These are phyloP conservation scores for Cephus spinipes DNA, from an alignment of 2,888 invertebrate genomes.

Conservation along the genomic window DNA sequence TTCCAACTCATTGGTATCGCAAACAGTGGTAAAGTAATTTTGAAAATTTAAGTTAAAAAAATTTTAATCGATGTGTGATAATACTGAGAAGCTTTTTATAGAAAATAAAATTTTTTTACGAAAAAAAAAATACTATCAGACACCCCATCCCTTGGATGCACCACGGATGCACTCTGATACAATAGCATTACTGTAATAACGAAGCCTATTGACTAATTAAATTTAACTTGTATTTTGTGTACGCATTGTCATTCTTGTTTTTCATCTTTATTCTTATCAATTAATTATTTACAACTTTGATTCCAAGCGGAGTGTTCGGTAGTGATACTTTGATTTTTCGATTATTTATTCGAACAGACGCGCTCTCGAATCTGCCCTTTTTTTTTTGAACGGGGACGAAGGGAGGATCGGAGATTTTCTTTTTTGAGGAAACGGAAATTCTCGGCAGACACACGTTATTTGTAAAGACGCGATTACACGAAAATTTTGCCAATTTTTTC, in stretches of 20 bases:
- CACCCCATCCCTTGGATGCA: not conserved
- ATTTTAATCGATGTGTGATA: not conserved
- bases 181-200: not conserved
- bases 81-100: not conserved
- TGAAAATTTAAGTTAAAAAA: too few species aligned
- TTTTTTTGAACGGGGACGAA: not conserved
- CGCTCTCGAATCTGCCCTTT: not conserved
- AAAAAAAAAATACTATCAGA: not conserved
- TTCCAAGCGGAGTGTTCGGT: constrained; percentile 24
- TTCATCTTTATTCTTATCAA: constrained; percentile 25
- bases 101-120: not conserved
- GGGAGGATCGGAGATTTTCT: not conserved
- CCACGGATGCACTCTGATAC: not conserved
- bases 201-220: not conserved
- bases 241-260: not conserved
- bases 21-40: too few species aligned
- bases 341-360: not conserved
- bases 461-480: not conserved
- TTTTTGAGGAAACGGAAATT: not conserved
- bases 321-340: not conserved
- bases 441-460: not conserved
- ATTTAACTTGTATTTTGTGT: not conserved
- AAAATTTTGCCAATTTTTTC: not conserved
- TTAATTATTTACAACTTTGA: constrained; percentile 43
- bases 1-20: too few species aligned